phyloP scores from a whole-genome alignment of 2,888 invertebrate genomes.

The Drosophila anceps region DNA sequence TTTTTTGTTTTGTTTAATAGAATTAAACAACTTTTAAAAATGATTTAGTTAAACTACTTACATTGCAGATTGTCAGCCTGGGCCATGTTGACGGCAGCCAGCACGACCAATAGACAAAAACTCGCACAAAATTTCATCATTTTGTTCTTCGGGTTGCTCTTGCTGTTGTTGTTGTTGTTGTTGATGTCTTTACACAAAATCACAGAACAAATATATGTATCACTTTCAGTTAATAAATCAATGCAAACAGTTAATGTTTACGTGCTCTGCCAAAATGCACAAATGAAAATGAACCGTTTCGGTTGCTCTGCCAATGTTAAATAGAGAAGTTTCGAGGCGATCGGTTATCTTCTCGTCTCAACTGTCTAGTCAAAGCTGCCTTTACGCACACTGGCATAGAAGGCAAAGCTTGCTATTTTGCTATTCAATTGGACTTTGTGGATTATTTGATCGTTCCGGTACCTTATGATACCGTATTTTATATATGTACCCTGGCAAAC shows the following conservation, averaged over 20 bases:
- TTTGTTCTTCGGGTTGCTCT: conserved; percentile 54
- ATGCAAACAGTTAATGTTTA: conserved; percentile 41
- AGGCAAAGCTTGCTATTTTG: conserved; percentile 87
- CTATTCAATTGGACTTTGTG: conserved; percentile 52
- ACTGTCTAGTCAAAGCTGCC: conserved; percentile 86
- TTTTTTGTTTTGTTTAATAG: conserved; percentile 44
- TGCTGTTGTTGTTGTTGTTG: conserved; percentile 52
- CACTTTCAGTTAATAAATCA: conserved; percentile 64
- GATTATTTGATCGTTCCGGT: conserved; percentile 61
- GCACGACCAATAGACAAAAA: conserved; percentile 84
- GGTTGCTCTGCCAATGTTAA: conserved; percentile 70
- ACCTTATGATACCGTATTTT: conserved; percentile 52
- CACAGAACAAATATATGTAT: conserved; percentile 77
- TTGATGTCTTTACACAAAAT: conserved; percentile 77
- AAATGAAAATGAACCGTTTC: conserved; percentile 80
- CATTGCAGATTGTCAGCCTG: conserved; percentile 88
- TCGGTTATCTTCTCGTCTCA: conserved; percentile 40
- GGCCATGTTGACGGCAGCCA: conserved; percentile 81
- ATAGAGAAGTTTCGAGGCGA: conserved; percentile 66
- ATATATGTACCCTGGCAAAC: conserved; percentile 52
- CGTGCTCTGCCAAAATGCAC: conserved; percentile 74
- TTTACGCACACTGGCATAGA: conserved; percentile 97
- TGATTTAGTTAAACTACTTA: conserved; percentile 86
- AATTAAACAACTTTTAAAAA: neutral
- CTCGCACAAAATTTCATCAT: conserved; percentile 87